Base-by-base conservation (phyloP, 2,888 invertebrate genomes). In the Aphidoletes aphidimyza region DNA sequence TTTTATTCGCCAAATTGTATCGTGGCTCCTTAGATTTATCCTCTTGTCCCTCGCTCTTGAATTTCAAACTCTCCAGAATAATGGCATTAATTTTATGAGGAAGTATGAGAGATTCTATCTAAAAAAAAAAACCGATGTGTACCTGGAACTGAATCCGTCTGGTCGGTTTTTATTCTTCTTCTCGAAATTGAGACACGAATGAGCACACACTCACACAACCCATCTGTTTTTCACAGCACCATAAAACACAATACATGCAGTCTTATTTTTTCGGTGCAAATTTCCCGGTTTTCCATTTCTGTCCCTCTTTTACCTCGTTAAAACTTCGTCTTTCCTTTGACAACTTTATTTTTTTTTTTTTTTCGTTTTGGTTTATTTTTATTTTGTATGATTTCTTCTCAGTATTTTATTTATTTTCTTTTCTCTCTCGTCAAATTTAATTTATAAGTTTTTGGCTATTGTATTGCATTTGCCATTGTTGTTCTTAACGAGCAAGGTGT, bases 391-490 rank as follows among this genome's bases (percentile, higher is more conserved):
- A 5, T 39, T 39, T 39, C 39, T 39, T 39, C 6, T 39, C 11
- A 8, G 5, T 39, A 5, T 5, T 39, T 39, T 39, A 8, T 39
- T 39, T 39, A 8, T 39, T 39, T 22, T 54, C 22, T 69, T 69
- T 69, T 69, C 30, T 42, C 14, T 42, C 30, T 30, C 69, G n/a
- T 69, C 30, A 69, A 69, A 69, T 69, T 69, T 69, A 69, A 69
- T 69, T 69, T 69, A 69, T 69, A 69, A 69, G 69, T 69, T 69
- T 42, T 17, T 69, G 69, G 69, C 69, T 30, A 69, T 69, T 69
- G 69, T 69, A 30, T 69, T 69, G 69, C 30, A 11, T 69, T 2
- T 69, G n/a, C 69, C 34, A 30, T 69, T 69, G 69, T 69, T 69
- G 30, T 69, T 69, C 69, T 69, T 69, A 69, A 69, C 69, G 69